These are phyloP conservation scores for Nycticryphes semicollaris DNA, from an alignment of 2,113 vertebrate species.

Conservation along the genomic window DNA sequence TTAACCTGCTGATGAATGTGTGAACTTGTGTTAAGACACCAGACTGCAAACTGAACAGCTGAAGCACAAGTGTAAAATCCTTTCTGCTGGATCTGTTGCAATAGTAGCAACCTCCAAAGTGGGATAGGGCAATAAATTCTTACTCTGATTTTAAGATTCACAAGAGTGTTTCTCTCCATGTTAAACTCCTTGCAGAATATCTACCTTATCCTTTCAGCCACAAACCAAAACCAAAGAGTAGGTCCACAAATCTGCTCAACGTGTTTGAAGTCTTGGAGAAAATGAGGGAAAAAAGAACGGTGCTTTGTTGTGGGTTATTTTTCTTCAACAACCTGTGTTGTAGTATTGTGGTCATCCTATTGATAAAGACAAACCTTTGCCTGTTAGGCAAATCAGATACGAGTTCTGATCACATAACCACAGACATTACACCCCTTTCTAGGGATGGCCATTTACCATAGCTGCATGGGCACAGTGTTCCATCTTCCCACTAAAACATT, in stretches of 20 bases:
- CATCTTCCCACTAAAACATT: not conserved
- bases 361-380: not conserved
- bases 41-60: constrained; percentile 14
- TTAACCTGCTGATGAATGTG: constrained; percentile 19
- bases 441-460: not conserved
- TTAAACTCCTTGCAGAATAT: not conserved
- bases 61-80: constrained; percentile 17
- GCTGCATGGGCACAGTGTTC: not conserved
- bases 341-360: not conserved
- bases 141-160: not conserved
- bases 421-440: not conserved
- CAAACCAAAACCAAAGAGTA: not conserved
- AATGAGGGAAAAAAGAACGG: not conserved
- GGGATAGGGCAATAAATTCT: not conserved
- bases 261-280: not conserved
- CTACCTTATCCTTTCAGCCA: not conserved
- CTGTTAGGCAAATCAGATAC: not conserved
- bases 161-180: not conserved
- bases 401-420: not conserved
- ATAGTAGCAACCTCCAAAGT: not conserved
- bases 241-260: not conserved
- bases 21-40: not conserved
- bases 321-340: not conserved
- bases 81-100: not conserved
- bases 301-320: too few relatives aligned